Conservation (phyloP, 1,140 invertebrate genomes). For the Apocrypta bakeri region DNA sequence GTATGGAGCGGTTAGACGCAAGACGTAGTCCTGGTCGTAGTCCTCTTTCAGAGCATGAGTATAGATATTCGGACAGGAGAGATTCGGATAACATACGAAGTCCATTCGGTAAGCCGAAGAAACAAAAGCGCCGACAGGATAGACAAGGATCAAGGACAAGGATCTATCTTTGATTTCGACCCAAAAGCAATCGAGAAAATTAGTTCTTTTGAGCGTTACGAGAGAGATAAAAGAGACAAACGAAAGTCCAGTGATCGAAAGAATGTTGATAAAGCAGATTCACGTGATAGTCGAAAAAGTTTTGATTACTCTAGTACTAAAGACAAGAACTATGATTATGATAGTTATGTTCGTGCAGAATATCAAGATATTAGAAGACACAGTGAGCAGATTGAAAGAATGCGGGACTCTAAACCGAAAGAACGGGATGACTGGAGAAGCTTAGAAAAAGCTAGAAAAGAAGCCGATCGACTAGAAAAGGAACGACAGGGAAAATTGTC, state of each 20-base stretch:
- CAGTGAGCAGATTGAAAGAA: slow-evolving; percentile 52
- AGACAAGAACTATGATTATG: background rate
- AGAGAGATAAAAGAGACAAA: slow-evolving; percentile 50
- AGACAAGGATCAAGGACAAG: slow-evolving; percentile 63
- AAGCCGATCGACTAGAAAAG: slow-evolving; percentile 66
- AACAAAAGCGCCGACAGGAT: slow-evolving; percentile 67
- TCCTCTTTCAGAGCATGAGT: slow-evolving; percentile 33
- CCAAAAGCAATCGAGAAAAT: slow-evolving; percentile 64
- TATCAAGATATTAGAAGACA: slow-evolving; percentile 43
- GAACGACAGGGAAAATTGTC: slow-evolving; percentile 64
- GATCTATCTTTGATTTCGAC: slow-evolving; percentile 68
- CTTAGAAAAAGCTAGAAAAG: slow-evolving; percentile 68
- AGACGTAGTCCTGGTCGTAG: slow-evolving; percentile 52
- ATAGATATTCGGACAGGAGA: slow-evolving; percentile 23
- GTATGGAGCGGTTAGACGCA: slow-evolving; percentile 64
- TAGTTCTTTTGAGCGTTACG: slow-evolving; percentile 55
- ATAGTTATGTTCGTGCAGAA: slow-evolving; percentile 11
- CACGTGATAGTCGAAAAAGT: slow-evolving; percentile 13
- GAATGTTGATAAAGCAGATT: slow-evolving; percentile 58
- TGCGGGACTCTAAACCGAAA: slow-evolving; percentile 63
- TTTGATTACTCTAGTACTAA: slow-evolving; percentile 11
- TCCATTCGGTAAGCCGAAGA: slow-evolving; percentile 60
- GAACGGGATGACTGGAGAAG: slow-evolving; percentile 71
- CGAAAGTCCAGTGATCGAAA: slow-evolving; percentile 39
- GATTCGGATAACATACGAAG: slow-evolving; percentile 43